These are phyloP conservation scores for Cryptus armator DNA, from an alignment of 2,888 invertebrate genomes.

Conservation along the genomic window DNA sequence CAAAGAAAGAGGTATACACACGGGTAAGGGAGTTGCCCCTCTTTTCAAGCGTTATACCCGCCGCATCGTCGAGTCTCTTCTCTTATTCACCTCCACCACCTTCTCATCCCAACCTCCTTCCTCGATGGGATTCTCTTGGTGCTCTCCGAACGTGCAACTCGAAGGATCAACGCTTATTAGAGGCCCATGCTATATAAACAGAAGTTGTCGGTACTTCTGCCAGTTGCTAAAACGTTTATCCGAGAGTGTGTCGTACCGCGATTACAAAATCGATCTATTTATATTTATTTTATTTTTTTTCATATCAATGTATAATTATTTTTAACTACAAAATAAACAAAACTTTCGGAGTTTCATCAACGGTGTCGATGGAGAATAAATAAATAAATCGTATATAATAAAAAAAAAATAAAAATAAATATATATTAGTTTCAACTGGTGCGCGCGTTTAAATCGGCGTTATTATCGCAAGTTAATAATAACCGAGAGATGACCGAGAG, in stretches of 20 bases:
- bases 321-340: not conserved
- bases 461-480: constrained; percentile 30
- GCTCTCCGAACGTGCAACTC: constrained; percentile 62
- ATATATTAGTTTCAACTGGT: not conserved
- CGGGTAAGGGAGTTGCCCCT: constrained; percentile 62
- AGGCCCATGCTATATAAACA: constrained; percentile 84
- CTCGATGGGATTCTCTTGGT: constrained; percentile 48
- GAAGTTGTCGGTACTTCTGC: constrained; percentile 78
- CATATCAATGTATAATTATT: not conserved
- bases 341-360: not conserved
- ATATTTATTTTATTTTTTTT: not conserved
- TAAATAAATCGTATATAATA: not conserved
- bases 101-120: constrained; percentile 30
- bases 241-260: constrained; percentile 57
- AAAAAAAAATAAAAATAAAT: not conserved
- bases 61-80: constrained; percentile 21
- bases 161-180: constrained; percentile 84
- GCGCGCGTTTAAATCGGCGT: constrained; percentile 34
- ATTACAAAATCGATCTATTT: constrained; percentile 5
- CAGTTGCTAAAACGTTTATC: constrained; percentile 76
- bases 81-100: constrained; percentile 62
- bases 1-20: not conserved
- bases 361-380: not conserved
- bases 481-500: constrained; percentile 49
- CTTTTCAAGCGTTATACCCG: constrained; percentile 23